These are phyloP conservation scores for Magallana angulata DNA, from an alignment of 1,140 invertebrate genomes.

Conservation along the genomic window DNA sequence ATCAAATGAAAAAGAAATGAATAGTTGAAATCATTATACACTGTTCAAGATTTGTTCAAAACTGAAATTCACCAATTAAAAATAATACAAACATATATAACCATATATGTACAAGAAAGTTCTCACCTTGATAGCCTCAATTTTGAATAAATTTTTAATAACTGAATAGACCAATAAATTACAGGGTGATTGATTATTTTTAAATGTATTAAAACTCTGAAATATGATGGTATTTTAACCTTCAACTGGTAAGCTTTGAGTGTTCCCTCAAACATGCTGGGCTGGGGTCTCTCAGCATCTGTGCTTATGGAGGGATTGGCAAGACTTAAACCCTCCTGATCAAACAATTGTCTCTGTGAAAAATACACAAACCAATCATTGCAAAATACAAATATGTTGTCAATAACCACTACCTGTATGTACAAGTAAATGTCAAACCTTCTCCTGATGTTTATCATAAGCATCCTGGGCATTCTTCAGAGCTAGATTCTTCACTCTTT, in stretches of 20 bases:
- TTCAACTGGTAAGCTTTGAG: constrained; percentile 97
- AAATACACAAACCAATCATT: background rate
- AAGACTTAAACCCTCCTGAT: constrained; percentile 59
- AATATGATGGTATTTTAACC: constrained; percentile 64
- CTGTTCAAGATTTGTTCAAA: too few species aligned
- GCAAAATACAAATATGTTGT: too few species aligned
- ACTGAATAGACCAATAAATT: too few species aligned
- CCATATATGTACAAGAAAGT: too few species aligned
- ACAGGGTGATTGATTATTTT: too few species aligned
- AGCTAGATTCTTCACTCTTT: constrained; percentile 90
- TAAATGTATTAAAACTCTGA: background rate
- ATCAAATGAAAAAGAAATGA: too few species aligned
- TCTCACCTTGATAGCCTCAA: too few species aligned
- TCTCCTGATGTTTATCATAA: constrained; percentile 85
- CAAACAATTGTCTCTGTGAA: constrained; percentile 17
- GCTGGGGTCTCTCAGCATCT: constrained; percentile 86
- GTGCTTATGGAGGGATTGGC: constrained; percentile 80
- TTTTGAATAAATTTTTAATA: too few species aligned
- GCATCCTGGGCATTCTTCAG: constrained; percentile 91
- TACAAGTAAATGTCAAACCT: constrained; percentile 57
- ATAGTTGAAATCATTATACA: too few species aligned
- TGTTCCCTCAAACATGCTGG: constrained; percentile 91
- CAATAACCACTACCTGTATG: too few species aligned
- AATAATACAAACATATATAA: too few species aligned
- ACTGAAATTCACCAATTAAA: too few species aligned